Base-by-base conservation (phyloP, 2,113 vertebrate genomes). In the Urocynchramus pylzowi region DNA sequence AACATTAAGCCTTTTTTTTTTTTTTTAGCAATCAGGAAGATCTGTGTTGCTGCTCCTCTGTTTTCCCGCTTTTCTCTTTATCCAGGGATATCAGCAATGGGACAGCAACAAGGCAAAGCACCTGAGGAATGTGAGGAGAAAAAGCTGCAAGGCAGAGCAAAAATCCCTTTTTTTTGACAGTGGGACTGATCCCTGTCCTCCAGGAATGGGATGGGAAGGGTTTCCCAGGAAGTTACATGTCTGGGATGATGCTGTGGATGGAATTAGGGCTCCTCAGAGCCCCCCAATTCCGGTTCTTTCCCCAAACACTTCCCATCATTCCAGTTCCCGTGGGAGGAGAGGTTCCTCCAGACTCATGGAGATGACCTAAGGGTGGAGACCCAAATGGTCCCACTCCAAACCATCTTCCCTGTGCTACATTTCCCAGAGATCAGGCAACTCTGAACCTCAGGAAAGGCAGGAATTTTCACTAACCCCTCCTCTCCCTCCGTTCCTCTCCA, bases 401-500 rank as follows among this genome's bases (percentile, higher is more conserved):
- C 13, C 35, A 37, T 1, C 47, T 6, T 37, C 68, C 49, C 2
- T 0, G 19, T n/a, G 53, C 45, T 28, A 13, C 42, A 3, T n/a
- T 80, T 45, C 64, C 44, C 15, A 3, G 26, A 44, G 65, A 52
- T 27, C 23, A 27, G n/a, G 19, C 14, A 33, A 8, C 9, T 2
- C 20, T 5, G 27, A 65, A 5, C 26, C 59, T 42, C 39, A 24
- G 49, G 35, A 50, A 37, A 37, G 2, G 35, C 37, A 44, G 41
- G 69, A 47, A n/a, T 35, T 33, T 7, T 1, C 39, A 10, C 13
- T 10, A 2, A 42, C 53, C 57, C 61, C 35, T 69, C 14, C 31
- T 59, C 27, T 3, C 21, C 27, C 30, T 16, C 21, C 0, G 0
- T 1, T 59, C 60, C 56, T 68, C 64, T 35, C 53, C 60, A 57